Percentiles rank a stretch among this genome's conserved stretches.
phyloP scores from a whole-genome alignment of 2,113 vertebrate genomes.

The Shinisaurus crocodilurus region DNA sequence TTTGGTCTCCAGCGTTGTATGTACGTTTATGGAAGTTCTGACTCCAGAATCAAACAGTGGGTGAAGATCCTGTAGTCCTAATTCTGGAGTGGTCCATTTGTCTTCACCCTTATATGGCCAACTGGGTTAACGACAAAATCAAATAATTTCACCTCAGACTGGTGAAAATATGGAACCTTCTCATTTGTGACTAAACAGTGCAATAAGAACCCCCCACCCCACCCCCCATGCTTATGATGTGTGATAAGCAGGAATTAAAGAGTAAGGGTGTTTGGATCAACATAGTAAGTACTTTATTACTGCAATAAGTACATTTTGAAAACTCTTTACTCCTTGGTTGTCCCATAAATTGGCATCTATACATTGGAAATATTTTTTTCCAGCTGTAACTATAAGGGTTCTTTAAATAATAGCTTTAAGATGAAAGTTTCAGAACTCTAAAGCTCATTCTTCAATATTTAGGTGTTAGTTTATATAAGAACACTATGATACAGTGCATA shows the following conservation, averaged over 20 bases:
- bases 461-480: neutral
- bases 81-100: neutral
- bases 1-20: neutral
- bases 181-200: neutral
- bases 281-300: neutral
- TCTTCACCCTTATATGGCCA: neutral
- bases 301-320: neutral
- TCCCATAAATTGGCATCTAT: neutral
- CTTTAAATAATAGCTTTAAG: neutral
- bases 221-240: neutral
- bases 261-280: neutral
- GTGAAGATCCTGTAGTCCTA: neutral
- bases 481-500: neutral
- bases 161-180: neutral
- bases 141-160: neutral
- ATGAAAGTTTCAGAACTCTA: constrained; percentile 14
- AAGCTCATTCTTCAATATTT: neutral
- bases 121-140: neutral
- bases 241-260: neutral
- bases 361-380: neutral
- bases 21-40: neutral
- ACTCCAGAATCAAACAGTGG: neutral
- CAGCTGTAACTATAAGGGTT: neutral
- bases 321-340: neutral
- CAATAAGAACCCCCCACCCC: too few relatives aligned